Evolutionary conservation across 2,113 vertebrate species (phyloP), one percentile per base, ranked within the genome.

Genomic region (Pseudorhombus dupliciocellatus): DNA sequence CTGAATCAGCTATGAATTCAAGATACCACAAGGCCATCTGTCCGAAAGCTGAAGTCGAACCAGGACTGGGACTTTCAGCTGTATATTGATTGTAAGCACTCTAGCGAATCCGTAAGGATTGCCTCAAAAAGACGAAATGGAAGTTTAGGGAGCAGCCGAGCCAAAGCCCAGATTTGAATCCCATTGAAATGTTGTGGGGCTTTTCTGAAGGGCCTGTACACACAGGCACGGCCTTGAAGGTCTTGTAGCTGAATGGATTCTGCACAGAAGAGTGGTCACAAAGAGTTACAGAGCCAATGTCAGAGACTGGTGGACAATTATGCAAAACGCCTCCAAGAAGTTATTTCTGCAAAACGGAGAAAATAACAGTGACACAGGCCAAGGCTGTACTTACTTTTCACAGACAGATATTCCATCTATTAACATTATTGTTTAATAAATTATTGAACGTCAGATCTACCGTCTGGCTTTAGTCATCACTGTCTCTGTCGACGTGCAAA

Each of bases 131-230:
- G 14, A 25, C 18, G n/a, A 22, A 59, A 59, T 60, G 34, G 15
- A 37, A 31, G 5, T 59, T 31, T 44, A 18, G 5, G 52, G 52
- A 54, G 15, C 2, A 14, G 52, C 52, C 24, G 24, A 18, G 24
- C 9, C 52, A 54, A 54, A 54, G 14, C 52, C 52, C 24, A 26
- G 25, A 59, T 59, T 24, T 59, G 12, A 59, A 59, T 40, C 12
- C 57, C 18, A 40, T 2, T 40, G n/a, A 59, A 30, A 34, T 6
- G 28, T 7, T 21, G 11, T 34, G 2, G 20, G 2, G 58, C 21
- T 25, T 2, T 9, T 61, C 4, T 2, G 16, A 59, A 22, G 4
- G 2, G 7, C 31, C 31, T 8, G 31, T 15, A 16, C 6, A 59
- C n/a, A n/a, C 57, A 24, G 24, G 31, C 40, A 22, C 12, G 2